Percentiles rank a stretch among this genome's conserved stretches.
These are phyloP conservation scores for Euphydryas editha DNA, from an alignment of 2,888 invertebrate genomes.

Conservation along the genomic window DNA sequence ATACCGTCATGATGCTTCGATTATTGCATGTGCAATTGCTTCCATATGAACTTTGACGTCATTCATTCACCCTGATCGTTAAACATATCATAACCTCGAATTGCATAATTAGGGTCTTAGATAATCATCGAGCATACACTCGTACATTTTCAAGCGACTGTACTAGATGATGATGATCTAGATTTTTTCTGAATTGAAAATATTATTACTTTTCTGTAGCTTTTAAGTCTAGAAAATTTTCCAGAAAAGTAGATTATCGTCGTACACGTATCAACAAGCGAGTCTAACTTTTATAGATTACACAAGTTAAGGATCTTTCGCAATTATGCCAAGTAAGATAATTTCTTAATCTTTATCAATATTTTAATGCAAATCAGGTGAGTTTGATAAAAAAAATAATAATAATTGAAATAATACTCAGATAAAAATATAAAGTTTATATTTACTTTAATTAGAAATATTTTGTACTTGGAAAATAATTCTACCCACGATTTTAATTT, in stretches of 20 bases:
- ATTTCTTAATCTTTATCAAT: not conserved
- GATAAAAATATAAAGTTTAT: too few species aligned
- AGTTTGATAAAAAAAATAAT: not conserved
- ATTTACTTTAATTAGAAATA: too few species aligned
- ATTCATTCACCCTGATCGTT: slow-evolving; percentile 43
- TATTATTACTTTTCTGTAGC: too few species aligned
- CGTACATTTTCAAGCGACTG: too few species aligned
- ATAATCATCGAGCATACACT: not conserved
- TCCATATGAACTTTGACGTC: slow-evolving; percentile 48
- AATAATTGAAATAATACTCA: not conserved
- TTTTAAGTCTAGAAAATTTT: too few species aligned
- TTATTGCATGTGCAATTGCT: slow-evolving; percentile 19
- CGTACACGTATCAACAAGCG: too few species aligned
- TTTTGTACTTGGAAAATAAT: too few species aligned
- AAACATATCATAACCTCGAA: slow-evolving; percentile 19
- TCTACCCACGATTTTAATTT: not conserved
- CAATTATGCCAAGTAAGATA: not conserved
- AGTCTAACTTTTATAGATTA: too few species aligned
- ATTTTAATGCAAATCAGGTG: not conserved
- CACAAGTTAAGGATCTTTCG: too few species aligned
- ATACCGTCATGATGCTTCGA: slow-evolving; percentile 17
- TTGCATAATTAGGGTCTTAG: slow-evolving; percentile 21
- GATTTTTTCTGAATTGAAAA: too few species aligned
- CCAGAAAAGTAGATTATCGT: too few species aligned
- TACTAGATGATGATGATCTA: too few species aligned